Conservation (phyloP, 1,140 invertebrate species). For the Lutraria rhynchaena region DNA sequence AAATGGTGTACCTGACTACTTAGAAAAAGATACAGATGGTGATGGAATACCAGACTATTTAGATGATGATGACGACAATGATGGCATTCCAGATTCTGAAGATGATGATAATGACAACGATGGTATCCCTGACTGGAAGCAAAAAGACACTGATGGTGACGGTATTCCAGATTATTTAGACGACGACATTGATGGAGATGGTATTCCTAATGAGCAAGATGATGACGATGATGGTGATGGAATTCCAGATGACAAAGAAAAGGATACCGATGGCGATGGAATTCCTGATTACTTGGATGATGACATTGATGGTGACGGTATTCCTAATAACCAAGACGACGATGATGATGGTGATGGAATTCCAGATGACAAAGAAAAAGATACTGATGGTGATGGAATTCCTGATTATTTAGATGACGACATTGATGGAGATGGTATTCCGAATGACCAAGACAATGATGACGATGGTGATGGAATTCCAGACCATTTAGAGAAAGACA, state of each 20-base stretch:
- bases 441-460: conserved; percentile 70
- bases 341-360: conserved; percentile 72
- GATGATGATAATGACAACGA: conserved; percentile 73
- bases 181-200: conserved; percentile 73
- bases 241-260: conserved; percentile 66
- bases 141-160: conserved; percentile 70
- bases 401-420: conserved; percentile 66
- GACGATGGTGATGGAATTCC: conserved; percentile 70
- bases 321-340: conserved; percentile 66
- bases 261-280: conserved; percentile 76
- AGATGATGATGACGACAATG: conserved; percentile 66
- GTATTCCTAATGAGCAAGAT: conserved; percentile 71
- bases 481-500: conserved; percentile 72
- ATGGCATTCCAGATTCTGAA: conserved; percentile 68
- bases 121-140: conserved; percentile 70
- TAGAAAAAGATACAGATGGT: conserved; percentile 64
- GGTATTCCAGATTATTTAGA: conserved; percentile 73
- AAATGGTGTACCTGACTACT: conserved; percentile 74
- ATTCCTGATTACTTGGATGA: conserved; percentile 71
- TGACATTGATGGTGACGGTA: conserved; percentile 58
- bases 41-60: conserved; percentile 65
- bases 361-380: conserved; percentile 64
- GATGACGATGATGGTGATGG: conserved; percentile 74
- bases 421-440: conserved; percentile 72
- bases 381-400: conserved; percentile 69